Evolutionary conservation across 2,888 invertebrate species (phyloP).

Genomic region (Heliconius aoede): DNA sequence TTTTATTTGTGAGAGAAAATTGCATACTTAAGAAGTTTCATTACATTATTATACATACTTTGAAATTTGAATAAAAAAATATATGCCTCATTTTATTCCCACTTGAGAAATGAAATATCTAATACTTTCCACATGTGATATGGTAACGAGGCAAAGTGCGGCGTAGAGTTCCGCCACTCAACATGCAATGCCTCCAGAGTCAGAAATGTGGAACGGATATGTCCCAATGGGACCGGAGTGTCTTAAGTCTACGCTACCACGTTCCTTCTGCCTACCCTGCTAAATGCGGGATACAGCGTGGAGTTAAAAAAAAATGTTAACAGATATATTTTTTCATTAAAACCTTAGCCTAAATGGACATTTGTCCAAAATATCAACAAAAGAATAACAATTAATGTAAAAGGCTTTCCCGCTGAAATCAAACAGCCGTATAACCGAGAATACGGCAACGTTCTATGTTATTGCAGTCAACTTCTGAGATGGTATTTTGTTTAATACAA

Average conservation of each 20-base stretch:
- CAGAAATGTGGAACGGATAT: no score
- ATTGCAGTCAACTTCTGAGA: constrained; percentile 48
- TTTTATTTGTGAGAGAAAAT: not conserved
- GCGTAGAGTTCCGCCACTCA: no score
- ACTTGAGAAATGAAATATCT: no score
- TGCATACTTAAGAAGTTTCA: not conserved
- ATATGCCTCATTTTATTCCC: no score
- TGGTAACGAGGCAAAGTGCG: no score
- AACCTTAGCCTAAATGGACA: not conserved
- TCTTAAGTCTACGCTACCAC: no score
- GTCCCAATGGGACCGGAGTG: no score
- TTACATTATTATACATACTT: not conserved
- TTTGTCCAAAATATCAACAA: constrained; percentile 15
- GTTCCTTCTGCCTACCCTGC: no score
- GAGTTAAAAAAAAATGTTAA: not conserved
- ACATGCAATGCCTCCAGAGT: no score
- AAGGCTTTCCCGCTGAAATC: constrained; percentile 52
- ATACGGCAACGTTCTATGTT: constrained; percentile 49
- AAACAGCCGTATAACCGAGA: constrained; percentile 52
- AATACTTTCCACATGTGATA: no score
- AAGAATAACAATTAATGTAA: constrained; percentile 32
- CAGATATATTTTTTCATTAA: not conserved
- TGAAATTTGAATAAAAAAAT: not conserved
- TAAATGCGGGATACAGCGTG: no score
- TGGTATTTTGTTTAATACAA: constrained; percentile 66